Evolutionary conservation across 1,140 invertebrate genomes (phyloP).

Genomic region (Tachypleus tridentatus): DNA sequence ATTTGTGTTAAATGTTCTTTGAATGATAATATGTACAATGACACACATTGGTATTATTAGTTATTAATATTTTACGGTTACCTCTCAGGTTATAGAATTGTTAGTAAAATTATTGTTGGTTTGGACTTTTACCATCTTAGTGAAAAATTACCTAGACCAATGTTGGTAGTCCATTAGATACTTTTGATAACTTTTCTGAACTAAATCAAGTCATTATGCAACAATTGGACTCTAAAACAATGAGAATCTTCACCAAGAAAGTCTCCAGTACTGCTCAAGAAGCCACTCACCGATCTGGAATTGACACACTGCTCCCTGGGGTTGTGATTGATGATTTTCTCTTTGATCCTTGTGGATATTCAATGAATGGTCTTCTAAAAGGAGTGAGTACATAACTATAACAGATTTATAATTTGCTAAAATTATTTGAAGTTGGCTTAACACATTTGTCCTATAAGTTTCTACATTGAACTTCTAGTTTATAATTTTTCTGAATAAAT

Average conservation of each 20-base stretch:
- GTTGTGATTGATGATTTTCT: conserved; percentile 93
- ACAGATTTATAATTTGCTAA: too few relatives aligned
- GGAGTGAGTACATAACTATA: conserved; percentile 52
- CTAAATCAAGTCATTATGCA: conserved; percentile 24
- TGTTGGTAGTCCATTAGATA: background rate
- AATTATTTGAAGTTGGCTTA: too few relatives aligned
- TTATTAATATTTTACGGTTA: too few relatives aligned
- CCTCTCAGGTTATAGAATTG: too few relatives aligned
- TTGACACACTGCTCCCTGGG: conserved; percentile 82
- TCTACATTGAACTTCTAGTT: background rate
- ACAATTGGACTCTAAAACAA: conserved; percentile 54
- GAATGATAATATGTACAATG: too few relatives aligned
- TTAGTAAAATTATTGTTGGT: too few relatives aligned
- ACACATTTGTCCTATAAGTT: too few relatives aligned
- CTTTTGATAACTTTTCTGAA: background rate
- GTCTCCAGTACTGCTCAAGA: conserved; percentile 62
- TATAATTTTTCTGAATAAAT: conserved; percentile 13
- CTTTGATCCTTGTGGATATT: conserved; percentile 98
- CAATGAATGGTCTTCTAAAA: conserved; percentile 93
- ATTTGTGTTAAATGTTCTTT: too few relatives aligned
- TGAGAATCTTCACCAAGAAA: conserved; percentile 78
- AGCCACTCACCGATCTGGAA: conserved; percentile 86
- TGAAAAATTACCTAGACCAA: background rate
- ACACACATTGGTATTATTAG: too few relatives aligned
- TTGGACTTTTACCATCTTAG: background rate